Percentiles rank a stretch among this genome's conserved stretches.
Evolutionary conservation across 2,888 invertebrate species (phyloP).

Genomic region (Camponotus fellah): DNA sequence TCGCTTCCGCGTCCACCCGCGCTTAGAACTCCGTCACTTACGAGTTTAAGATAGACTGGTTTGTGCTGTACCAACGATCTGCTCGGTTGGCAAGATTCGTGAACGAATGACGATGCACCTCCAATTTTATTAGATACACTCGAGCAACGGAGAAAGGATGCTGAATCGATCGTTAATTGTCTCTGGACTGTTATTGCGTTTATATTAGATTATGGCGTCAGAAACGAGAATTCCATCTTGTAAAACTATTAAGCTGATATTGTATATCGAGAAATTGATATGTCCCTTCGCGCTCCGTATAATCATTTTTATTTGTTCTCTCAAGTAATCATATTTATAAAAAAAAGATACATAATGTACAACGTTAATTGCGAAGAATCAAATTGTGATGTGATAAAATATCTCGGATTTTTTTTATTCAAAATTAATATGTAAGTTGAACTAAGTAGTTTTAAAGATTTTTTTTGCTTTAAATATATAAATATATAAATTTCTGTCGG

Average conservation of each 20-base stretch:
- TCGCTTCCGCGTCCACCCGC: conserved; percentile 1
- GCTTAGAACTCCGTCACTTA: conserved; percentile 45
- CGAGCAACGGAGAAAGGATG: not conserved
- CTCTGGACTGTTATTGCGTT: not conserved
- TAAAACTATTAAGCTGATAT: not conserved
- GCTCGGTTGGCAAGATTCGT: conserved; percentile 20
- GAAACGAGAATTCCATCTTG: not conserved
- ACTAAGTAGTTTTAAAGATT: conserved; percentile 7
- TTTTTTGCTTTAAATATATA: not conserved
- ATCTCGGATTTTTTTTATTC: not conserved
- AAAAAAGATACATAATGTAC: not conserved
- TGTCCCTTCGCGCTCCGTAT: not conserved
- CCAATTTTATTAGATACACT: conserved; percentile 36
- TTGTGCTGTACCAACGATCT: conserved; percentile 17
- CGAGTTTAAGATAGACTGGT: conserved; percentile 49
- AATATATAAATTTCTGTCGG: conserved; percentile 14
- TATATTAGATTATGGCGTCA: conserved; percentile 20
- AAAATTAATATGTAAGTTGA: conserved; percentile 8
- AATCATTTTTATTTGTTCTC: not conserved
- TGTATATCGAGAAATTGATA: not conserved
- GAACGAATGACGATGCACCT: conserved; percentile 35
- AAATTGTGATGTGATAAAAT: not conserved
- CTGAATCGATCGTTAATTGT: conserved; percentile 27
- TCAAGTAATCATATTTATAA: not conserved
- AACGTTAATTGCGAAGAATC: not conserved